Evolutionary conservation across 2,888 invertebrate species (phyloP).

Genomic region (Andrena flavipes): DNA sequence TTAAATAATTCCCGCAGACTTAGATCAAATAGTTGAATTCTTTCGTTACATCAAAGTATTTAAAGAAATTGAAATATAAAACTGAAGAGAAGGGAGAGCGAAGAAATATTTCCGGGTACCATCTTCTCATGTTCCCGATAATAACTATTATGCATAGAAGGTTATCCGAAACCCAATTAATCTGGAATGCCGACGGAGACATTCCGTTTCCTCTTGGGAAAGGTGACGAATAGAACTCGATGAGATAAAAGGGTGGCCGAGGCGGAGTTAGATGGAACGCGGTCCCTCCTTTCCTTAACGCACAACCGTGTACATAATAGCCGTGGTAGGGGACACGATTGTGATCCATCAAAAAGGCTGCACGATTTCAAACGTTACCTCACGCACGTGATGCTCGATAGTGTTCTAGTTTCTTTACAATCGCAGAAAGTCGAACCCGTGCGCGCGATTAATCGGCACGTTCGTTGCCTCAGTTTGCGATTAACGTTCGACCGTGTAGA

Average conservation of each 20-base stretch:
- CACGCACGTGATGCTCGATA: not conserved
- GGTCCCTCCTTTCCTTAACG: constrained; percentile 8
- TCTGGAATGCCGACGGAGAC: no score
- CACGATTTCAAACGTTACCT: constrained; percentile 20
- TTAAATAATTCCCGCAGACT: no score
- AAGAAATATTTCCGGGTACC: no score
- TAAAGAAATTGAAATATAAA: no score
- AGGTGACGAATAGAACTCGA: not conserved
- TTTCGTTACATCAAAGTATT: no score
- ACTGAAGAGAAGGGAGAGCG: no score
- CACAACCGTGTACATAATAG: not conserved
- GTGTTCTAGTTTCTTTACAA: not conserved
- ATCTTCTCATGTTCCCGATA: no score
- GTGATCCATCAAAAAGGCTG: not conserved
- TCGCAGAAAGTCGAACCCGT: not conserved
- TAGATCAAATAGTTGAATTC: no score
- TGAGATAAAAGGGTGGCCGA: not conserved
- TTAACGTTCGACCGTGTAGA: not conserved
- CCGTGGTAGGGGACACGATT: constrained; percentile 13
- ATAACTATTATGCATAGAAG: no score
- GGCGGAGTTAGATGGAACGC: not conserved
- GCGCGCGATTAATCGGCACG: not conserved
- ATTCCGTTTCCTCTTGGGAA: not conserved
- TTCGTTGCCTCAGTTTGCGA: not conserved
- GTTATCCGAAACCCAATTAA: no score